Base-by-base conservation (phyloP, 1,140 invertebrate species). In the Pectinophora gossypiella region DNA sequence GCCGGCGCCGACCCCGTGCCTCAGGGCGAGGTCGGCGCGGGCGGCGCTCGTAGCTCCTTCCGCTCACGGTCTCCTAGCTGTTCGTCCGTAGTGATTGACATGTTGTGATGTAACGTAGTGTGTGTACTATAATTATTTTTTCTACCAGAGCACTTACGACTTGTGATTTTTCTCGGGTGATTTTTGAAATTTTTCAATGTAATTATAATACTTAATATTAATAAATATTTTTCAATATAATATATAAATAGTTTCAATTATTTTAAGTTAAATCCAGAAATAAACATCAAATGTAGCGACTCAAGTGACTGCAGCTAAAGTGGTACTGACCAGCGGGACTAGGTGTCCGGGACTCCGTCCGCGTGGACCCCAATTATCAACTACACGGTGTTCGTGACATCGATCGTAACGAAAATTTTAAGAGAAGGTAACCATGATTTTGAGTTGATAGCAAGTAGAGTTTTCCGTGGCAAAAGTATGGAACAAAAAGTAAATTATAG, bases 151-250 rank as follows among this genome's bases (percentile, higher is more conserved):
- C 56, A 66, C 61, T 54, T 56, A 57, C 57, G 51, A 60, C 48
- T 49, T 50, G 54, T 56, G 54, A 60, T 68, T 71, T 68, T 60
- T 53, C 51, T 68, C 57, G 60, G 57, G 61, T 59, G 60, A 76
- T 76, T 76, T 76, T 72, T 66, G 64, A 76, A 73, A 56, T 40
- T 71, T 73, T 73, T 71, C 57, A 68, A 54, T 62, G 54, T 49
- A 36, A 38, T 49, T 36, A 35, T 32, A 32, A 1, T 32, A 32
- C 9, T 9, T 32, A 32, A 12, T 32, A 32, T 32, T 56, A 65
- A 70, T 63, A 73, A 68, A 63, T 42, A 59, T 56, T 46, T 61
- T 66, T 61, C 58, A 57, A 54, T 51, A 61, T 48, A 59, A 69
- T 32, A 32, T n/a, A 32, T n/a, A n/a, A 12, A 32, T n/a, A 32